Evolutionary conservation across 1,140 invertebrate genomes (phyloP), one percentile per base, ranked within the genome.

Genomic region (Bombyx mori): DNA sequence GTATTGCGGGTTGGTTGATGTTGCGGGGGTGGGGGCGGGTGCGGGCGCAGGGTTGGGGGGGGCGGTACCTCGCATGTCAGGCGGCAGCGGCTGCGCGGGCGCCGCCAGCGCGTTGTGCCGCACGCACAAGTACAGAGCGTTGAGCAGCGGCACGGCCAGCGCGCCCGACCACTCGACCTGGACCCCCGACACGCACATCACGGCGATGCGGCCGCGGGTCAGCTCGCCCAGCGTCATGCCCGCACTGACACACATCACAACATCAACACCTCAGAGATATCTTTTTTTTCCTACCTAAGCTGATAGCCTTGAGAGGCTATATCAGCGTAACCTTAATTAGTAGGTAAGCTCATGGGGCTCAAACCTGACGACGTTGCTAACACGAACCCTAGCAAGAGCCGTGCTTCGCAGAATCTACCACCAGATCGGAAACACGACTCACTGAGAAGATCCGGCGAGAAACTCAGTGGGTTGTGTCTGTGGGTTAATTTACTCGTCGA

Each of bases 111-210:
- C 75, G 65, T 77, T 73, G 61, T 89, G 85, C 0, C 83, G 68
- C 57, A 88, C 80, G 59, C 85, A 87, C 52, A 89, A 66, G 62
- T 88, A 89, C 9, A 89, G 65, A 12, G 87, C 87, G 42, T 71
- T 71, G 6, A 89, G 73, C 54, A 89, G 70, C 55, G 87, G 85
- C 57, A 82, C 86, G 47, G 79, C 83, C 22, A 88, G 65, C 46
- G 86, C 73, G 42, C 83, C 85, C 3, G 66, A 61, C 22, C 71
- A 71, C 63, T 87, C 84, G 35, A 72, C 80, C 56, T 87, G 84
- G 54, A 88, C 86, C 1, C 80, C 88, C 6, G 75, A 67, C 57
- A 86, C 84, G 65, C 80, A 81, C n/a, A 82, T 69, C 43, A 84
- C 61, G 1, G 86, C 76, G 10, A 88, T 65, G n/a, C 69, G 66